Percentiles rank a stretch among this genome's conserved stretches.
Conservation (phyloP, 2,113 vertebrate genomes). For the Caranx melampygus region DNA sequence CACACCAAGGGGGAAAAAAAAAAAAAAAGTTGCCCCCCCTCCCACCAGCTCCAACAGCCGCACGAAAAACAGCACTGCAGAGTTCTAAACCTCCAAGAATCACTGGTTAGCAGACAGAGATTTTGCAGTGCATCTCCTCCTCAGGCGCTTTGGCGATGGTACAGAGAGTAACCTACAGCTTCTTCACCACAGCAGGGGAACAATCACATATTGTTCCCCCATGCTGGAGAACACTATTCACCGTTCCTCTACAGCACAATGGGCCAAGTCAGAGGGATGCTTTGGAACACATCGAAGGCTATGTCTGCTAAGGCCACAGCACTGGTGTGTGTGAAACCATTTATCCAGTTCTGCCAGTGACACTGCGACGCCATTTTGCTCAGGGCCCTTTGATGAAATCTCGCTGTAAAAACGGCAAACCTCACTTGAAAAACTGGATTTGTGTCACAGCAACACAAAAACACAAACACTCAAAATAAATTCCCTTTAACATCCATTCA, state of each 20-base stretch:
- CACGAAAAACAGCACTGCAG: slow-evolving; percentile 56
- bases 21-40: slow-evolving; percentile 41
- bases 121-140: slow-evolving; percentile 66
- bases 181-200: slow-evolving; percentile 76
- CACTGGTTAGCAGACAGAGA: slow-evolving; percentile 55
- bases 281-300: slow-evolving; percentile 62
- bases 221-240: slow-evolving; percentile 80
- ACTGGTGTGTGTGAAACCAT: slow-evolving; percentile 74
- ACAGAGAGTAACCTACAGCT: slow-evolving; percentile 81
- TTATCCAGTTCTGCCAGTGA: slow-evolving; percentile 61
- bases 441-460: slow-evolving; percentile 22
- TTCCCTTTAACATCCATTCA: slow-evolving; percentile 27
- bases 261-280: slow-evolving; percentile 73
- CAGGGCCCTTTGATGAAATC: slow-evolving; percentile 46
- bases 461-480: slow-evolving; percentile 22
- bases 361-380: slow-evolving; percentile 70
- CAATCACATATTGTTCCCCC: slow-evolving; percentile 83
- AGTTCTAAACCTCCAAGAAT: slow-evolving; percentile 64
- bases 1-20: neutral
- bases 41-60: slow-evolving; percentile 48
- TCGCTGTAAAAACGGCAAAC: slow-evolving; percentile 7
- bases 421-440: slow-evolving; percentile 31
- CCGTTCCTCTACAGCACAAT: slow-evolving; percentile 78
- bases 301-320: slow-evolving; percentile 65
- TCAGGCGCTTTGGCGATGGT: slow-evolving; percentile 78